Conservation (phyloP, 1,140 invertebrate species). For the Trichonephila clavata region DNA sequence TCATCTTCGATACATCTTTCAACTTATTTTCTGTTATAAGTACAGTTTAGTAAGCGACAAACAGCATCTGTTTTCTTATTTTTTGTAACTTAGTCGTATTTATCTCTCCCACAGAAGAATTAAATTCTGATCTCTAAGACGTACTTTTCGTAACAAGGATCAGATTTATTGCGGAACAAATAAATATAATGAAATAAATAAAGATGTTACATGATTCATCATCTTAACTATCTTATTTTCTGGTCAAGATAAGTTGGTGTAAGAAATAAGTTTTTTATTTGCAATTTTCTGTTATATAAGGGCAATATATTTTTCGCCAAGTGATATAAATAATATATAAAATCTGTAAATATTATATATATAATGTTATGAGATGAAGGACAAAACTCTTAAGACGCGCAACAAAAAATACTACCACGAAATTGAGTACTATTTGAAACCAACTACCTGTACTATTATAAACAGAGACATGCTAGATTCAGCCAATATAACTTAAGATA, state of each 20-base stretch:
- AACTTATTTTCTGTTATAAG: neutral
- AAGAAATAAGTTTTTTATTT: neutral
- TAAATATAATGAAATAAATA: neutral
- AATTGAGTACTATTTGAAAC: too few species aligned
- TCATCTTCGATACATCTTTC: neutral
- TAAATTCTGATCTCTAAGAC: neutral
- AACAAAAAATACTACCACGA: too few species aligned
- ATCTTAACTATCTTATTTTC: neutral
- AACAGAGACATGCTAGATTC: too few species aligned
- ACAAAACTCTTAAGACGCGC: too few species aligned
- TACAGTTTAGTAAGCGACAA: neutral
- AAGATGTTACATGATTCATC: neutral
- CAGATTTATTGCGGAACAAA: neutral
- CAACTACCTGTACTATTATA: too few species aligned
- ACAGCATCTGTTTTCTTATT: neutral
- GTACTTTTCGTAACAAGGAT: neutral
- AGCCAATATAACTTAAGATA: too few species aligned
- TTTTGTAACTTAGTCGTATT: neutral
- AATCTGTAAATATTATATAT: too few species aligned
- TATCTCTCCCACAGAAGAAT: neutral
- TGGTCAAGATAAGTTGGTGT: neutral
- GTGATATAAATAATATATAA: too few species aligned
- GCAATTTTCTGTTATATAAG: neutral
- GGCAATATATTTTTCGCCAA: too few species aligned
- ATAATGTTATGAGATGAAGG: too few species aligned